Evolutionary conservation across 2,797 vertebrate genomes (phyloP), one percentile per base, ranked within the genome.

Genomic region (Huso huso): DNA sequence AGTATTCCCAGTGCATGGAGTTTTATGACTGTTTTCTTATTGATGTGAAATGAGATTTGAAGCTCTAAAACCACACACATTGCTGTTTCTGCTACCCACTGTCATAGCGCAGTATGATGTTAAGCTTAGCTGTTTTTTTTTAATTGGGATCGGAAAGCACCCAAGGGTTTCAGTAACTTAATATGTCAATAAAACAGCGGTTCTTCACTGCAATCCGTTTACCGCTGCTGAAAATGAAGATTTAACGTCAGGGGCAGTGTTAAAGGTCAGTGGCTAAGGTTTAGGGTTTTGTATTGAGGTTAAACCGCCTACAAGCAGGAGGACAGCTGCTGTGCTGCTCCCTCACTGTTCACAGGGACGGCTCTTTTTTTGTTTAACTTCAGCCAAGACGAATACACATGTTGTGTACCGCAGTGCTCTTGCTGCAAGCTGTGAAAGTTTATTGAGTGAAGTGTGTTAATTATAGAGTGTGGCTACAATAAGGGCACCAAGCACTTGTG

Each of bases 231-330:
- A 75, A 73, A 73, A 75, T 66, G 63, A 70, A 62, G 74, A 69
- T 68, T 73, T 67, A 66, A 70, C 72, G 81, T 86, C 77, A 80
- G 76, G 68, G 79, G 71, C 23, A 62, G 74, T 78, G 79, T 81
- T 73, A 75, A 73, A 77, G 79, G 77, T 81, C 82, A 78, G 81
- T 67, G 37, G 71, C 72, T 59, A 72, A 37, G 52, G 71, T 82
- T 86, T 81, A 79, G 62, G 62, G 70, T 68, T 61, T 37, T 75
- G 67, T 70, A 76, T 67, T 53, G 73, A 74, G 72, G 76, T 79
- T 77, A 73, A 67, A 70, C 68, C 71, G 70, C 69, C 62, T 70
- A 69, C 63, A 37, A 66, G 63, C 13, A 63, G 37, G 49, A 10
- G 1, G 49, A 62, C 11, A 12, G 13, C 12, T n/a, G 12, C 8